Conservation (phyloP, 2,888 invertebrate species). For the Chymomyza amoena region DNA sequence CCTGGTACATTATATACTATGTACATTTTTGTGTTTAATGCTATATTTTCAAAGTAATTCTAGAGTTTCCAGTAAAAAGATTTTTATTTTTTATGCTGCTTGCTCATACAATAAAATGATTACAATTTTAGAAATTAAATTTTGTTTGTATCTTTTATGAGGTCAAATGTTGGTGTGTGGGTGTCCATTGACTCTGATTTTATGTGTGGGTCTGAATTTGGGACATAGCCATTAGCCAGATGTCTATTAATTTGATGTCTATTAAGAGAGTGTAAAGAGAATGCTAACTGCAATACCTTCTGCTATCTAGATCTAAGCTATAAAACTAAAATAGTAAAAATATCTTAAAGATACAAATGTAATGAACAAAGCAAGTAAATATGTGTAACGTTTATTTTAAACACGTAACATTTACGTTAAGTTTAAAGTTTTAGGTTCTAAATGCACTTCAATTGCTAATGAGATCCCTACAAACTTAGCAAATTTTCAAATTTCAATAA, state of each 20-base stretch:
- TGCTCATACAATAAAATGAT: neutral
- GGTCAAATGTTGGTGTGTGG: too few relatives aligned
- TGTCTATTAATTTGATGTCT: constrained; percentile 12
- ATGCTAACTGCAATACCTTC: too few relatives aligned
- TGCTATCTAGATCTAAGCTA: too few relatives aligned
- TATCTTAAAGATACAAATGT: too few relatives aligned
- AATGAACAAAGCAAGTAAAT: too few relatives aligned
- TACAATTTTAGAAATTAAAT: constrained; percentile 38
- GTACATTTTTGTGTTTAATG: constrained; percentile 6
- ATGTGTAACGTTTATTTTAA: too few relatives aligned
- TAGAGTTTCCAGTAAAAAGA: constrained; percentile 48
- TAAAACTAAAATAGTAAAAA: too few relatives aligned
- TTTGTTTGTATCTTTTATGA: neutral
- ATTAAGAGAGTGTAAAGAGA: too few relatives aligned
- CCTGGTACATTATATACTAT: neutral
- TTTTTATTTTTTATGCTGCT: neutral
- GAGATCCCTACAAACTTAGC: too few relatives aligned
- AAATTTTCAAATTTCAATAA: too few relatives aligned
- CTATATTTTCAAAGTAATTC: constrained; percentile 52
- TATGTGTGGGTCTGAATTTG: constrained; percentile 32
- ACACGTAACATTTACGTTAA: too few relatives aligned
- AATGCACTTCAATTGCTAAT: too few relatives aligned
- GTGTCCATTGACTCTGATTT: neutral
- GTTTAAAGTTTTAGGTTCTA: neutral
- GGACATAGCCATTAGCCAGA: constrained; percentile 60